Base-by-base conservation (phyloP, 2,888 invertebrate genomes). In the Ochropacha duplaris region DNA sequence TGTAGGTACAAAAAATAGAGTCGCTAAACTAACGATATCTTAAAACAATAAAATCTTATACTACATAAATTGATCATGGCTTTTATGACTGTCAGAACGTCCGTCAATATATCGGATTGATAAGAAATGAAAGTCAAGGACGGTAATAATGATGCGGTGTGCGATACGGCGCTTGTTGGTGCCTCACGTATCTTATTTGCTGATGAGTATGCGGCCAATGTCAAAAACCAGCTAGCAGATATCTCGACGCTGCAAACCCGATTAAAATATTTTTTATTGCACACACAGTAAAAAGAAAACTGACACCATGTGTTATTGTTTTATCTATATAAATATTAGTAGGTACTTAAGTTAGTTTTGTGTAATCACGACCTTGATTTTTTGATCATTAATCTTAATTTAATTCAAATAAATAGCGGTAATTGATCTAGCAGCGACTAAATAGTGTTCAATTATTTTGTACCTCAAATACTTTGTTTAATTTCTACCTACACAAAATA, bases 141-240 rank as follows among this genome's bases (percentile, higher is more conserved):
- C 90, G 90, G 87, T 85, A 88, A 86, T 82, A 87, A 74, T 91
- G 91, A 71, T 90, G 92, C 86, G 87, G 71, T 70, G 88, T 85
- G 64, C 77, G 88, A 86, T 87, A 92, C 84, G 90, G 81, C 76
- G 90, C 81, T 79, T 86, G 81, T 71, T 78, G 89, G 70, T 78
- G 81, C 81, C 91, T 87, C 84, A 83, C 87, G 89, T 87, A 89
- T 90, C 90, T 87, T 90, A 92, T 71, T 81, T 88, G 85, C 87
- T 88, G 90, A 78, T 79, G 81, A 77, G 78, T 74, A 76, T 83
- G 84, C 84, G 87, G 90, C 89, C 90, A 89, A 84, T 92, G 93
- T 93, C 93, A 93, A 93, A 93, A 93, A 87, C 93, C 93, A 87
- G 93, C 92, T 80, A 93, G 93, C 83, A 93, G 93, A 81, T 93